Conservation (phyloP, 2,113 vertebrate species). For the Platycercus adscitus region DNA sequence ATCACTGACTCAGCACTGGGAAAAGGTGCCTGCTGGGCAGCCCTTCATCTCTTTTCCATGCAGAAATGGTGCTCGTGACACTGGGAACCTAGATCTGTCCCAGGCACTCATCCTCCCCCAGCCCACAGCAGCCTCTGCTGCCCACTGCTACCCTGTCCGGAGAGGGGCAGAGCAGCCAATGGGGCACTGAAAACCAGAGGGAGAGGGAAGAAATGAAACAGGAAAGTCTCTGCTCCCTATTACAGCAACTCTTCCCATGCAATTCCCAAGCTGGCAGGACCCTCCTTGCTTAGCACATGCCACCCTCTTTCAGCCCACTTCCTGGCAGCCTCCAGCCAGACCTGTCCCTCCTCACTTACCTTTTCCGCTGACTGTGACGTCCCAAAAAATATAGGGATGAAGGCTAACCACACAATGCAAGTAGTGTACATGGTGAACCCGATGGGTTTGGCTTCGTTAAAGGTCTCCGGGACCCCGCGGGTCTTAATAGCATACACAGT, state of each 20-base stretch:
- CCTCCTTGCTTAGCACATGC: neutral
- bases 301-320: neutral
- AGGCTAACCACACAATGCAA: slow-evolving; percentile 97
- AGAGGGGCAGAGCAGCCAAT: neutral
- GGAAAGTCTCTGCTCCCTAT: neutral
- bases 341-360: slow-evolving; percentile 61
- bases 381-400: slow-evolving; percentile 98
- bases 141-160: neutral
- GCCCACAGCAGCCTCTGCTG: neutral
- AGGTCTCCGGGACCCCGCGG: slow-evolving; percentile 93
- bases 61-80: neutral
- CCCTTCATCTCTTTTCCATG: fast-evolving
- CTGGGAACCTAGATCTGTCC: fast-evolving
- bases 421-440: slow-evolving; percentile 99
- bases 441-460: slow-evolving; percentile 98
- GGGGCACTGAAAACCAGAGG: neutral
- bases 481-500: slow-evolving; percentile 98
- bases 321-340: neutral
- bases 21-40: neutral
- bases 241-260: neutral
- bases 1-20: neutral
- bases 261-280: neutral
- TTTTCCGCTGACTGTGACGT: slow-evolving; percentile 91
- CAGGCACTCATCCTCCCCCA: neutral
- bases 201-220: neutral